A percentile compares a stretch with the other conserved stretches of the same genome.
These are phyloP conservation scores for Brenthis ino DNA, from an alignment of 2,888 invertebrate species.

Conservation along the genomic window DNA sequence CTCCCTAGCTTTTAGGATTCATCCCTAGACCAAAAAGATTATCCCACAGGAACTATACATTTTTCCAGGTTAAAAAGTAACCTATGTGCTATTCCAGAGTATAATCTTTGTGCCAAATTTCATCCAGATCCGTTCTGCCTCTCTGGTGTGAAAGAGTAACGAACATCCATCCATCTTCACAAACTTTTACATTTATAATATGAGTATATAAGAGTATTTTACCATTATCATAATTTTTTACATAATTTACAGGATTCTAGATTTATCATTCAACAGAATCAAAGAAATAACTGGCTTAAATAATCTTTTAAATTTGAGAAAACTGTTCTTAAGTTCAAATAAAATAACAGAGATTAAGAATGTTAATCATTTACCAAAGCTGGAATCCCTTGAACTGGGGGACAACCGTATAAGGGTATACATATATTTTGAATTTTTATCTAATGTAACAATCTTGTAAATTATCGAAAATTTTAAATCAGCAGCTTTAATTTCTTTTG, in stretches of 20 bases:
- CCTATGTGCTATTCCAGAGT: too few species aligned
- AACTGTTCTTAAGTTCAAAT: constrained; percentile 94
- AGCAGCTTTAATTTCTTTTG: neutral
- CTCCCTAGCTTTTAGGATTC: too few species aligned
- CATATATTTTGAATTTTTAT: neutral
- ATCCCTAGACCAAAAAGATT: too few species aligned
- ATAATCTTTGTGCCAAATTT: too few species aligned
- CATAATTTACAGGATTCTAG: constrained; percentile 87
- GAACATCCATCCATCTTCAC: too few species aligned
- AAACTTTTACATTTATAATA: too few species aligned
- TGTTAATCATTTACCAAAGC: constrained; percentile 88
- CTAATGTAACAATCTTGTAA: constrained; percentile 1
- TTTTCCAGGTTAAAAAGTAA: too few species aligned
- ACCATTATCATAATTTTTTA: neutral
- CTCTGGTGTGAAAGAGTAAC: too few species aligned
- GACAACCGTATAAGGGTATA: constrained; percentile 94
- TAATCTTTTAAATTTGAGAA: constrained; percentile 88
- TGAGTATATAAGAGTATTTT: neutral
- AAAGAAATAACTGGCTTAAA: constrained; percentile 92
- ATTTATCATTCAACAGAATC: constrained; percentile 97
- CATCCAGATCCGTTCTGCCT: too few species aligned
- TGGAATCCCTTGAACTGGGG: constrained; percentile 95
- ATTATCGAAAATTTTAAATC: constrained; percentile 3
- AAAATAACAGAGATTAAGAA: constrained; percentile 94
- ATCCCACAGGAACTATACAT: too few species aligned